phyloP scores from a whole-genome alignment of 2,888 invertebrate species.

The Diarsia rubi region DNA sequence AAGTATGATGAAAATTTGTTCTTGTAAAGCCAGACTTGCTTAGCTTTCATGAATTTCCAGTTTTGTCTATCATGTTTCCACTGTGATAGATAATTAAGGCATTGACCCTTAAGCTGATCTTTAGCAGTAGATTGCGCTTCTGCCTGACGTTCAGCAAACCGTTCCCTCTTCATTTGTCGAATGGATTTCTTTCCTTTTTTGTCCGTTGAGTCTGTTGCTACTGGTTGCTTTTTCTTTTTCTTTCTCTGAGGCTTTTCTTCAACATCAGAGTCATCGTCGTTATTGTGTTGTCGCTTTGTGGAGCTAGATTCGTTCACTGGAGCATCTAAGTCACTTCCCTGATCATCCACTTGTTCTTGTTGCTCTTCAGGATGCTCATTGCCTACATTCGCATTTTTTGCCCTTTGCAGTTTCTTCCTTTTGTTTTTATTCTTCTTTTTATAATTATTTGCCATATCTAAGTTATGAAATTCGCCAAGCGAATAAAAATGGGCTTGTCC shows the following conservation, averaged over 20 bases:
- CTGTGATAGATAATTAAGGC: conserved; percentile 92
- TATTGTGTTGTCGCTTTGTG: conserved; percentile 67
- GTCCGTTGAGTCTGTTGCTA: conserved; percentile 75
- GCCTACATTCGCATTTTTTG: conserved; percentile 11
- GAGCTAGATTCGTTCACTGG: conserved; percentile 51
- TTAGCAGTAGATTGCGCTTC: conserved; percentile 89
- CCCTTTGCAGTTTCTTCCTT: conserved; percentile 63
- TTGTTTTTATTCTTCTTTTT: conserved; percentile 77
- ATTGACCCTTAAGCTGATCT: conserved; percentile 91
- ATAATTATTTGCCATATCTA: conserved; percentile 73
- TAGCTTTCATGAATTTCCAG: conserved; percentile 96
- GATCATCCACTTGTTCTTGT: conserved; percentile 57
- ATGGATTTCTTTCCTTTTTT: conserved; percentile 91
- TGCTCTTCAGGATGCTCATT: conserved; percentile 32
- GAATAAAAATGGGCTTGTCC: conserved; percentile 28
- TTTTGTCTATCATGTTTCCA: conserved; percentile 93
- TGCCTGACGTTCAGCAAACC: conserved; percentile 90
- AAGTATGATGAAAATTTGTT: conserved; percentile 92
- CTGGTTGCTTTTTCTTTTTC: conserved; percentile 80
- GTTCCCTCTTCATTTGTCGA: conserved; percentile 92
- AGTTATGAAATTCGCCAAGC: not conserved
- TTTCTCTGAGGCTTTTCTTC: conserved; percentile 79
- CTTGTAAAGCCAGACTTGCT: conserved; percentile 94
- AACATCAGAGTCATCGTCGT: conserved; percentile 75
- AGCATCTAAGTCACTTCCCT: conserved; percentile 57